A percentile compares a stretch with the other conserved stretches of the same genome.
Conservation (phyloP, 2,888 invertebrate species). For the Hybos culiciformis region DNA sequence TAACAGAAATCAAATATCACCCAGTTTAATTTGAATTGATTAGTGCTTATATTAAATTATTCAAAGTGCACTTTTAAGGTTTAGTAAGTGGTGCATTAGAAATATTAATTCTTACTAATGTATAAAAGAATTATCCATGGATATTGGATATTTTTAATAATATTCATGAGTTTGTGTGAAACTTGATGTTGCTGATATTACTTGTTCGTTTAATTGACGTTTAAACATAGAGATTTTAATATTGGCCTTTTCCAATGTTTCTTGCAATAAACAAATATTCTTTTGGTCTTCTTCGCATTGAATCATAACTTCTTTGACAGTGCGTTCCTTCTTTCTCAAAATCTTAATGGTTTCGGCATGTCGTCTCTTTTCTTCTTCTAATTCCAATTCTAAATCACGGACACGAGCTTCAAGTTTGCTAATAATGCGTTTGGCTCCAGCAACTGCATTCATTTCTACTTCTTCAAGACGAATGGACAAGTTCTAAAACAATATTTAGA, state of each 20-base stretch:
- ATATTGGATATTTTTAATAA: too few species aligned
- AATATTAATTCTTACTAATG: too few species aligned
- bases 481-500: slow-evolving; percentile 41
- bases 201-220: slow-evolving; percentile 88
- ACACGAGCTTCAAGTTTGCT: slow-evolving; percentile 93
- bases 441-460: slow-evolving; percentile 93
- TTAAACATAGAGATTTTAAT: slow-evolving; percentile 89
- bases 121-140: too few species aligned
- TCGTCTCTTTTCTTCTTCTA: slow-evolving; percentile 93
- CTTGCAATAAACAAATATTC: slow-evolving; percentile 84
- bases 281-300: slow-evolving; percentile 95
- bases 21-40: too few species aligned
- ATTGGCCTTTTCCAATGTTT: slow-evolving; percentile 71
- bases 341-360: slow-evolving; percentile 96
- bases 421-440: slow-evolving; percentile 93
- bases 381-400: slow-evolving; percentile 85
- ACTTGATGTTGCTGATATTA: slow-evolving; percentile 28
- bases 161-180: too few species aligned
- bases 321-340: slow-evolving; percentile 94
- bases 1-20: too few species aligned
- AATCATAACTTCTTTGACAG: slow-evolving; percentile 88
- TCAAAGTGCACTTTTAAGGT: too few species aligned
- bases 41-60: too few species aligned
- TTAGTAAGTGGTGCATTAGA: too few species aligned
- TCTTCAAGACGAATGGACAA: slow-evolving; percentile 85